Evolutionary conservation across 2,888 invertebrate species (phyloP), one percentile per base, ranked within the genome.

Genomic region (Smittia aterrima): DNA sequence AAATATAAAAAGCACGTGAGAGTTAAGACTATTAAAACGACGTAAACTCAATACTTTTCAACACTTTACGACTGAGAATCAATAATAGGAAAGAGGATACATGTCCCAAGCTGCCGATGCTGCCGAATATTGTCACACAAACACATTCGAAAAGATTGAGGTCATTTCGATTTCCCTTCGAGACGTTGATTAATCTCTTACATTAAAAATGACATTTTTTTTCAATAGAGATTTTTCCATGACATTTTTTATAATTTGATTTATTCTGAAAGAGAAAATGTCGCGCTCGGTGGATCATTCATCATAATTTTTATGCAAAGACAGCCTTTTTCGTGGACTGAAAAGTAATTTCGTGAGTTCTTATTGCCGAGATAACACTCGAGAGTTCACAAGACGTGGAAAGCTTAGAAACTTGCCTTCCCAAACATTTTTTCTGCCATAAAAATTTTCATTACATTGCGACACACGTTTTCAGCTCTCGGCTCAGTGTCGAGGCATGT

Each of bases 381-480:
- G 58, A n/a, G n/a, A 58, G 9, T n/a, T 58, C n/a, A 47, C 13
- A 47, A 58, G 58, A 58, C 58, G 22, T 58, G 58, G 18, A 2
- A 7, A 18, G 22, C 22, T 58, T 58, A 58, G n/a, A 4, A 58
- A 58, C 47, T 47, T 58, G 58, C 58, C 58, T 58, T 38, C 16
- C 58, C 2, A 47, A 47, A 47, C 47, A 47, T 47, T 16, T 47
- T 47, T 47, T 18, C 9, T 22, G 20, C 58, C 58, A 58, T 58
- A 58, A 58, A 58, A 22, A 58, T 41, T 41, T 68, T 68, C 68
- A 68, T 68, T 68, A 47, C 68, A 68, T 66, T 68, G 68, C 68
- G 68, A 68, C 68, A 68, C 68, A 68, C 68, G 68, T 68, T 68
- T 16, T 66, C 68, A 58, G 22, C 58, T 20, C 18, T 22, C 20